These are phyloP conservation scores for Rhinolophus sinicus DNA, from an alignment of 2,113 vertebrate genomes.

Conservation along the genomic window DNA sequence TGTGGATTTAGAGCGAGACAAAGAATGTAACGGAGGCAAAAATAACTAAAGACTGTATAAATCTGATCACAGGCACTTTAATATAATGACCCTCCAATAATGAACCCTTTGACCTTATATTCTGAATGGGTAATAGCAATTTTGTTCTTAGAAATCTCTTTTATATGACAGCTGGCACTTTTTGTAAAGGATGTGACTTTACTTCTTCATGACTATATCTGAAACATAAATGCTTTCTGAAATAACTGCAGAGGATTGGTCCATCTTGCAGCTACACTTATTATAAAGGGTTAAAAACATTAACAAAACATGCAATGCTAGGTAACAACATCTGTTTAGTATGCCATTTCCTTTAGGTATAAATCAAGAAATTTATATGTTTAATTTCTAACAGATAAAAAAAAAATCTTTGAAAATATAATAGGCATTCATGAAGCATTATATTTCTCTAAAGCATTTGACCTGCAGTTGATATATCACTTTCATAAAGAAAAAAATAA, in stretches of 20 bases:
- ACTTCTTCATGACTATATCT: background rate
- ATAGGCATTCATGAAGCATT: background rate
- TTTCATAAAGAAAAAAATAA: slow-evolving; percentile 29
- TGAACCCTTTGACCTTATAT: slow-evolving; percentile 48
- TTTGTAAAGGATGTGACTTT: slow-evolving; percentile 37
- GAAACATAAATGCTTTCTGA: slow-evolving; percentile 18
- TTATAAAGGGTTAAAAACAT: background rate
- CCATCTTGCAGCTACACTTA: background rate
- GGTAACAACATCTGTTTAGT: background rate
- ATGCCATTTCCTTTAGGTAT: background rate
- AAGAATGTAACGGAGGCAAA: slow-evolving; percentile 55
- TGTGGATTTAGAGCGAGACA: slow-evolving; percentile 50
- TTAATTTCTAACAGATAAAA: background rate
- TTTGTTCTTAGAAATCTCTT: slow-evolving; percentile 62
- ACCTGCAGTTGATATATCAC: background rate
- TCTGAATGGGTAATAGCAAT: slow-evolving; percentile 36
- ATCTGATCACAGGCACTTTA: slow-evolving; percentile 43
- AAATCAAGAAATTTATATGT: background rate
- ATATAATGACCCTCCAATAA: slow-evolving; percentile 60
- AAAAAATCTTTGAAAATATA: background rate
- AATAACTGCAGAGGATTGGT: background rate
- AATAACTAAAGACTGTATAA: slow-evolving; percentile 52
- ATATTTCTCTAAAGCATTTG: background rate
- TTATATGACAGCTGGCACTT: background rate
- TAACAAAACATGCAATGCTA: background rate